Base-by-base conservation (phyloP, 2,888 invertebrate genomes). In the Tipula vernalis region DNA sequence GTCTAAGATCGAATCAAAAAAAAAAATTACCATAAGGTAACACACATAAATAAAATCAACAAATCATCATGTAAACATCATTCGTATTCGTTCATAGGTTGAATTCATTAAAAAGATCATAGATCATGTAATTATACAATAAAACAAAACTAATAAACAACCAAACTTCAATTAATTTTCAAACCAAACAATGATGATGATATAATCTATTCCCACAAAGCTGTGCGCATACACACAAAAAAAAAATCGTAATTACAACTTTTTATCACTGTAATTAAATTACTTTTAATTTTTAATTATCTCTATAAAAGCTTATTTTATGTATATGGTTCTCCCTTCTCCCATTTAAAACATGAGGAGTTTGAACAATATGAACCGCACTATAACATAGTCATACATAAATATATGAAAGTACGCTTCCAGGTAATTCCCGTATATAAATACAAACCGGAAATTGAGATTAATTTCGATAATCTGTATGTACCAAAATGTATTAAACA, bases 181-280 rank as follows among this genome's bases (percentile, higher is more conserved):
- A 71, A 71, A 71, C 28, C 28, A 71, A 71, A 71, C 71, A 71
- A 71, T 71, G 71, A 28, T 71, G 71, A 28, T 71, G 71, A 71
- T 71, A 71, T 71, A 71, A 71, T 71, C 71, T 71, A 71, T 71
- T 71, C 71, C 71, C 71, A 71, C 71, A 71, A 71, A 57, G 6
- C 51, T 28, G 28, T 28, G 51, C 51, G 6, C 51, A 57, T 15
- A 57, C 51, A 15, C 51, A 15, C 28, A 28, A 28, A 57, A 57
- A 57, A 18, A 71, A 28, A 28, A 28, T 71, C 28, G 71, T 71
- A 71, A 71, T 71, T 71, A 71, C 28, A 71, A 71, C 12, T 71
- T 71, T 71, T 71, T 71, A 71, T 71, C 71, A 71, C 71, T 71
- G 71, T 71, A 71, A 71, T 71, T 71, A 71, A 71, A 71, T 71